Conservation (phyloP, 1,140 invertebrate genomes). For the Drosophila punjabiensis region DNA sequence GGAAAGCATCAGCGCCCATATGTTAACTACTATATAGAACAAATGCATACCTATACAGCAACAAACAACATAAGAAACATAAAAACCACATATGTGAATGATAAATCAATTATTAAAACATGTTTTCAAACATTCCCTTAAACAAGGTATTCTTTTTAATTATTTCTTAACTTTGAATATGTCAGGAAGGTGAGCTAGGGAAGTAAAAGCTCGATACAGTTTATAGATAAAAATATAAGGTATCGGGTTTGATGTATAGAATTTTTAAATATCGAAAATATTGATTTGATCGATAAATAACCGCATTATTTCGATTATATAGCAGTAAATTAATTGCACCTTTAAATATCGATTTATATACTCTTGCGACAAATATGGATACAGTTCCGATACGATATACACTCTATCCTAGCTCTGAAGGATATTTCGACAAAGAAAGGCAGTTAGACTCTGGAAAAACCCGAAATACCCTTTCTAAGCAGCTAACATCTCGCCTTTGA, state of each 20-base stretch:
- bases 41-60: conserved; percentile 39
- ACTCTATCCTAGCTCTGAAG: not conserved
- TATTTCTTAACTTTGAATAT: not conserved
- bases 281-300: no score
- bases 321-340: no score
- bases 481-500: not conserved
- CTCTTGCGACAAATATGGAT: not conserved
- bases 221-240: no score
- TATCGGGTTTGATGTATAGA: no score
- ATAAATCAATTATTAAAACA: conserved; percentile 62
- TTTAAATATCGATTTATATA: not conserved
- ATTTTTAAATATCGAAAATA: no score
- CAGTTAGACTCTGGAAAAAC: not conserved
- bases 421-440: not conserved
- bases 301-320: no score
- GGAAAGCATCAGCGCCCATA: conserved; percentile 45
- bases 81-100: conserved; percentile 51
- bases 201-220: no score
- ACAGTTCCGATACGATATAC: no score
- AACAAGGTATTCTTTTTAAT: conserved; percentile 12
- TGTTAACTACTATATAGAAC: conserved; percentile 53
- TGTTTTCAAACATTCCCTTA: conserved; percentile 62
- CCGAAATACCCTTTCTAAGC: not conserved
- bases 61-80: conserved; percentile 1
- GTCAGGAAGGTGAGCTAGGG: not conserved